These are phyloP conservation scores for Bellardia bayeri DNA, from an alignment of 2,888 invertebrate species.

Conservation along the genomic window DNA sequence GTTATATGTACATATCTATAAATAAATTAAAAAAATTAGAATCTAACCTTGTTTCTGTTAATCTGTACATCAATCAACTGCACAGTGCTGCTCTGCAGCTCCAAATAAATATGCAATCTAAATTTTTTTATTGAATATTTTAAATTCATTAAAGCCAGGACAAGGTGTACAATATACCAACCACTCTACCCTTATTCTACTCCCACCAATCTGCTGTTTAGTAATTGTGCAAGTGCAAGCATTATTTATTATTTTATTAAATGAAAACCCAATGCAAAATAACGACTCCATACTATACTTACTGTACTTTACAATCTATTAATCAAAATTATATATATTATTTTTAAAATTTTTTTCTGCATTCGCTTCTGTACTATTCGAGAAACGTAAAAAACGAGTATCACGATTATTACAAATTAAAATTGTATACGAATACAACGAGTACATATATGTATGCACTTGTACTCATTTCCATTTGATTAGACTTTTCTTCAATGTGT, in stretches of 20 bases:
- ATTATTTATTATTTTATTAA: neutral
- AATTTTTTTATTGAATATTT: no score
- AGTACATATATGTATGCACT: constrained; percentile 23
- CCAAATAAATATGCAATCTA: no score
- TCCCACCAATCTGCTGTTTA: no score
- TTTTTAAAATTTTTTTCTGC: neutral
- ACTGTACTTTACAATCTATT: neutral
- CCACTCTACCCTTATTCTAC: no score
- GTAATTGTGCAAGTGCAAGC: neutral
- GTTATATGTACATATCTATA: no score
- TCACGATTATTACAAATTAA: constrained; percentile 52
- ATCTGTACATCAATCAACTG: no score
- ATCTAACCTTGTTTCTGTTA: no score
- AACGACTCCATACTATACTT: neutral
- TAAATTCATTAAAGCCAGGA: no score
- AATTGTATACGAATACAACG: constrained; percentile 28
- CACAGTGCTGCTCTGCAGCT: no score
- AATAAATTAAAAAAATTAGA: no score
- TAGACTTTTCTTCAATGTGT: constrained; percentile 44
- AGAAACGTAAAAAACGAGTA: constrained; percentile 28
- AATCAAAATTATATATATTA: constrained; percentile 10
- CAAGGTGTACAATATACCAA: no score
- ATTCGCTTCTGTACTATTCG: neutral
- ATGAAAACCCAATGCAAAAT: neutral
- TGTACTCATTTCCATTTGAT: constrained; percentile 63